These are phyloP conservation scores for Microctonus brassicae DNA, from an alignment of 2,888 invertebrate species.

Conservation along the genomic window DNA sequence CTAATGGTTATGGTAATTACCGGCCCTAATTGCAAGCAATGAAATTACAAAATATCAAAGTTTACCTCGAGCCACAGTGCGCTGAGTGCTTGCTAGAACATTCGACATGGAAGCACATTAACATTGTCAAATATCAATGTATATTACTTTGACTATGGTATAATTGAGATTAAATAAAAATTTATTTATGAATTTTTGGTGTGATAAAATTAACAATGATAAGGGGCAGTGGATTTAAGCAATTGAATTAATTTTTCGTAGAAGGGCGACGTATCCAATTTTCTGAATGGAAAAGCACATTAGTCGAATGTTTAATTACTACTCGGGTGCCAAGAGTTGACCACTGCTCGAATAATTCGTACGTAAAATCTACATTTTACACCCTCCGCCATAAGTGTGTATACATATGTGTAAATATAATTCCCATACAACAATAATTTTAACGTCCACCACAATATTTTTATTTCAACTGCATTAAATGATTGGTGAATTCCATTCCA, in stretches of 20 bases:
- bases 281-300: constrained; percentile 67
- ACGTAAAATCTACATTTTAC: constrained; percentile 29
- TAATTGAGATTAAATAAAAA: not conserved
- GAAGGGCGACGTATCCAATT: constrained; percentile 63
- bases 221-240: not conserved
- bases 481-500: not conserved
- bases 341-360: constrained; percentile 52
- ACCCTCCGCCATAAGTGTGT: constrained; percentile 5
- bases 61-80: constrained; percentile 44
- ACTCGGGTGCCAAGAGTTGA: constrained; percentile 54
- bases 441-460: not conserved
- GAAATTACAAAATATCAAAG: constrained; percentile 70
- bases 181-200: not conserved
- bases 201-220: not conserved
- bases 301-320: constrained; percentile 66
- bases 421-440: not conserved
- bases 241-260: constrained; percentile 30
- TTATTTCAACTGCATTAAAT: not conserved
- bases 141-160: not conserved
- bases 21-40: constrained; percentile 69
- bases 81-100: constrained; percentile 11
- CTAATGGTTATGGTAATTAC: constrained; percentile 71
- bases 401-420: not conserved
- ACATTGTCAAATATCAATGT: constrained; percentile 13
- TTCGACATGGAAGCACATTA: not conserved